Base-by-base conservation (phyloP, 2,797 vertebrate genomes). In the Alosa sapidissima region DNA sequence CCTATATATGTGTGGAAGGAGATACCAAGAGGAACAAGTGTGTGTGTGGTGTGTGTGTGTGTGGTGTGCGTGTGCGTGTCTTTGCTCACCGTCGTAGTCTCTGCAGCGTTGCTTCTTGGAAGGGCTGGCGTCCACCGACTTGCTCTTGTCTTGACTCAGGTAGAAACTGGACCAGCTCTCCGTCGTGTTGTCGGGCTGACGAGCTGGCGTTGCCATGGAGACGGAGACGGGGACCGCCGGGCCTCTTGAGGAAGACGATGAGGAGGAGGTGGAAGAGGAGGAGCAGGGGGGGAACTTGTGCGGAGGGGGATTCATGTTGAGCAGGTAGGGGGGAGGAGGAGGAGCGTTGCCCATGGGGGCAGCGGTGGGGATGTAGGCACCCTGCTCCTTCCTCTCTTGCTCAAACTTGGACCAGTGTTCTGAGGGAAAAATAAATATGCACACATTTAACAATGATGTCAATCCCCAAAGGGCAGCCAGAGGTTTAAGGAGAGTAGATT, bases 91-190 rank as follows among this genome's bases (percentile, higher is more conserved):
- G 78, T 99, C 98, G 41, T 99, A 99, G 94, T 99, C 97, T 88
- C 97, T 95, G 95, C 98, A 99, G 86, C 98, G 96, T 88, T 97
- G 97, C 91, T 99, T 99, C 82, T 96, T 96, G 65, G 96, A 93
- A 86, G 87, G 87, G 78, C 91, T 95, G 95, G 97, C 97, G 93
- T 91, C 91, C 88, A 98, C 98, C 0, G 96, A 95, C 88, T 97
- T 98, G 90, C 94, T 91, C 89, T 95, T 94, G 83, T 93, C 93
- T 88, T 96, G 97, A 91, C 95, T 95, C 91, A 95, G 94, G 72
- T 96, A 99, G 95, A 94, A 99, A 93, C 96, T 95, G 33, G 98
- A 98, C 98, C 98, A 99, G 94, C 97, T 99, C 94, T 99, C 98
- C 0, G 97, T 98, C 81, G 98, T 98, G 94, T 95, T 98, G 89